Conservation (phyloP, 2,888 invertebrate genomes). For the Ptilodon capucinus region DNA sequence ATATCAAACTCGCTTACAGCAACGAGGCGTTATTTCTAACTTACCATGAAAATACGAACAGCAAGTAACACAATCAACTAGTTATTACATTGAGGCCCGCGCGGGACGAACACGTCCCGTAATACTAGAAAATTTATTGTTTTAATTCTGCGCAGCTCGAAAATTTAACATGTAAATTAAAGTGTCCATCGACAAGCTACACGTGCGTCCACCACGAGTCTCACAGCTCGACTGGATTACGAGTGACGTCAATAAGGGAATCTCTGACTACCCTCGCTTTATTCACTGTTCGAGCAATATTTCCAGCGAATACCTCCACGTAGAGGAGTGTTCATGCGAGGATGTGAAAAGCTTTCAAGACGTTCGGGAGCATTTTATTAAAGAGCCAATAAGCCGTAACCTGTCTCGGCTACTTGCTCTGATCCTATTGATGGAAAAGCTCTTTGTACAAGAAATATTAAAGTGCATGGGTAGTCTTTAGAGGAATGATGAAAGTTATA, state of each 20-base stretch:
- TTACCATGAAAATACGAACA: too few relatives aligned
- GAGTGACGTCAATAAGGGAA: conserved; percentile 21
- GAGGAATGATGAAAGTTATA: not conserved
- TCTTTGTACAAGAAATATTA: conserved; percentile 17
- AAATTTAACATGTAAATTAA: not conserved
- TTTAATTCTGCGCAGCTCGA: too few relatives aligned
- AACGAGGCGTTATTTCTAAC: not conserved
- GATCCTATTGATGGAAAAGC: conserved; percentile 26
- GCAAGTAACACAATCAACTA: too few relatives aligned
- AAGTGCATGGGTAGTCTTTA: conserved; percentile 2
- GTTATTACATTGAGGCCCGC: too few relatives aligned
- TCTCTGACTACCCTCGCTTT: conserved; percentile 41
- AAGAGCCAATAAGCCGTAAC: conserved; percentile 47
- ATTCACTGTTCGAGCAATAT: conserved; percentile 32
- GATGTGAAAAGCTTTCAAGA: conserved; percentile 47
- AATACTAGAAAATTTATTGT: too few relatives aligned
- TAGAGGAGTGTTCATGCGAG: conserved; percentile 43
- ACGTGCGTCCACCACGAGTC: conserved; percentile 31
- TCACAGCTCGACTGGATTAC: conserved; percentile 39
- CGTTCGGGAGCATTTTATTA: conserved; percentile 51
- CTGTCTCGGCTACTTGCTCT: conserved; percentile 24
- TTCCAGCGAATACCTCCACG: conserved; percentile 48
- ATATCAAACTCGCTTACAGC: not conserved
- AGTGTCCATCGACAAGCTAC: conserved; percentile 24
- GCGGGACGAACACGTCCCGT: too few relatives aligned